phyloP scores from a whole-genome alignment of 2,888 invertebrate genomes.

The Cancer borealis region DNA sequence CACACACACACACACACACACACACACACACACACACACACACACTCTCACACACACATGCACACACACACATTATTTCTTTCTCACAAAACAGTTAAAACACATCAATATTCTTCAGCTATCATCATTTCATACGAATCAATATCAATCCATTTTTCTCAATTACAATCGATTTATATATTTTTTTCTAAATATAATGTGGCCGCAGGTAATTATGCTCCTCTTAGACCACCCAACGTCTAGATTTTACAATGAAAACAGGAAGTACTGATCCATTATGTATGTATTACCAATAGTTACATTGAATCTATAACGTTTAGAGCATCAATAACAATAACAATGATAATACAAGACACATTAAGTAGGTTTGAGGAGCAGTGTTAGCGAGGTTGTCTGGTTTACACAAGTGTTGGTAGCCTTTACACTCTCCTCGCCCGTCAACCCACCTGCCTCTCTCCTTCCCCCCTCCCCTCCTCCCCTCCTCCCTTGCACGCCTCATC shows the following conservation, averaged over 20 bases:
- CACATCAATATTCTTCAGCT: neutral
- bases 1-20: neutral
- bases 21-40: conserved; percentile 32
- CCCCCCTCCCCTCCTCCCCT: neutral
- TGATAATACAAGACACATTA: neutral
- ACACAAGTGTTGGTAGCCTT: neutral
- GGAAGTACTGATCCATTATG: neutral
- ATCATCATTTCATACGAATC: neutral
- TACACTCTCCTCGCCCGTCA: conserved; percentile 1
- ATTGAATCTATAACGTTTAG: neutral
- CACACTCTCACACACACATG: conserved; percentile 10
- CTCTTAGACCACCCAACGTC: neutral
- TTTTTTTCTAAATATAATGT: neutral
- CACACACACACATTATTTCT: neutral
- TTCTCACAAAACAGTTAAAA: neutral
- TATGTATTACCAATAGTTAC: neutral
- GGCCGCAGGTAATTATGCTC: neutral
- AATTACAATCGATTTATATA: neutral
- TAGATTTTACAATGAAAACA: neutral
- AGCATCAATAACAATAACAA: neutral
- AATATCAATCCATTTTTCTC: neutral
- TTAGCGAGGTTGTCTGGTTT: neutral
- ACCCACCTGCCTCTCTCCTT: neutral
- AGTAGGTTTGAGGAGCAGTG: neutral
- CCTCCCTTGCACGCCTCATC: conserved; percentile 35